These are phyloP conservation scores for Sycophila texana DNA, from an alignment of 2,888 invertebrate genomes.

Conservation along the genomic window DNA sequence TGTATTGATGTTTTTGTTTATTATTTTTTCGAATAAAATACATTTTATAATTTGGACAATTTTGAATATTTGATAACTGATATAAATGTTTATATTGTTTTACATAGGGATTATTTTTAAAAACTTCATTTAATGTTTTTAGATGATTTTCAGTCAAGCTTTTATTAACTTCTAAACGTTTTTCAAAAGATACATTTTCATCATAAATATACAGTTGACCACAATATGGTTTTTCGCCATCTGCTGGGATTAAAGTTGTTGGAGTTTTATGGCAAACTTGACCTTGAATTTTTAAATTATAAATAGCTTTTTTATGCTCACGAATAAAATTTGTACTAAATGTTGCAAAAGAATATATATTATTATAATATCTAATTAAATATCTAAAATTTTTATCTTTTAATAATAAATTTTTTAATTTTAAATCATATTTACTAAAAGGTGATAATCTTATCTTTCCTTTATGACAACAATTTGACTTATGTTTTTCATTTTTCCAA, in stretches of 20 bases:
- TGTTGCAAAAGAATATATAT: not conserved
- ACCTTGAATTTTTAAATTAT: conserved; percentile 19
- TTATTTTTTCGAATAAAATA: conserved; percentile 9
- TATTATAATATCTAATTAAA: not conserved
- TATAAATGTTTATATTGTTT: not conserved
- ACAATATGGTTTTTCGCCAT: not conserved
- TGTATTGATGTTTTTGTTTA: conserved; percentile 3
- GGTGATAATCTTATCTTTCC: not conserved
- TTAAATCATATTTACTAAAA: not conserved
- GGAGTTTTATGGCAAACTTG: not conserved
- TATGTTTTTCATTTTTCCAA: not conserved
- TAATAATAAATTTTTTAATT: not conserved
- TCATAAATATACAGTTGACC: not conserved
- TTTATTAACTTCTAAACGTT: not conserved
- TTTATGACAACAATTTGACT: conserved; percentile 2
- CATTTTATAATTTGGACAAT: not conserved
- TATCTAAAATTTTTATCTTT: not conserved
- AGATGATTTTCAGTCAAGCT: not conserved
- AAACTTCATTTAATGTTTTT: not conserved
- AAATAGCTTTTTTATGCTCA: not conserved
- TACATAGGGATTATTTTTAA: not conserved
- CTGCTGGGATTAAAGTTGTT: not conserved
- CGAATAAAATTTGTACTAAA: not conserved
- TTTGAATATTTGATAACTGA: not conserved
- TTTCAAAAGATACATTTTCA: not conserved